Evolutionary conservation across 2,888 invertebrate species (phyloP).

Genomic region (Cyclophora albipunctata): DNA sequence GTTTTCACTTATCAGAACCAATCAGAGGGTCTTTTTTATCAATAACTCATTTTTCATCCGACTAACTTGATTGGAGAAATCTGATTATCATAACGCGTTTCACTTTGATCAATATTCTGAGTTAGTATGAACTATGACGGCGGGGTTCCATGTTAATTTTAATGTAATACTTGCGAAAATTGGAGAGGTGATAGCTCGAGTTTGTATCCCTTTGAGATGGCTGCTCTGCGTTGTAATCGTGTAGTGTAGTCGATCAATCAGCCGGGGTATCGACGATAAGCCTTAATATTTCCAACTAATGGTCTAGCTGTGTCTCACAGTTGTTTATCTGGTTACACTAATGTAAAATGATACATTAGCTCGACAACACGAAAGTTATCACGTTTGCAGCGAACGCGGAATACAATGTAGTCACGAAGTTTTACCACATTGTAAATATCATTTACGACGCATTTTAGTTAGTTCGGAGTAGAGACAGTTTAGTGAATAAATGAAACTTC

Average conservation of each 20-base stretch:
- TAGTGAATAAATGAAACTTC: constrained; percentile 27
- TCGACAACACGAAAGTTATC: constrained; percentile 23
- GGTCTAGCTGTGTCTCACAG: not conserved
- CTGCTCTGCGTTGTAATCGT: not conserved
- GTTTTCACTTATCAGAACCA: constrained; percentile 7
- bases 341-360: constrained; percentile 26
- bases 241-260: no score
- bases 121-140: not conserved
- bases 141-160: constrained; percentile 1
- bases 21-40: constrained; percentile 7
- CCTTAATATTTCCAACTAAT: no score
- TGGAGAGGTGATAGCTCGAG: not conserved
- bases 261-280: no score
- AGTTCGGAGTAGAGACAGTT: constrained; percentile 24
- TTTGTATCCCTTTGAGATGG: constrained; percentile 6
- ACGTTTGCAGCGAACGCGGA: constrained; percentile 18
- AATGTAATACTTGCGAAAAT: not conserved
- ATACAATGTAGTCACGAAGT: constrained; percentile 29
- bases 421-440: constrained; percentile 25
- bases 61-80: constrained; percentile 11
- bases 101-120: not conserved
- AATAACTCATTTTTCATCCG: constrained; percentile 8
- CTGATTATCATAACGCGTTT: constrained; percentile 4
- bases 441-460: constrained; percentile 29
- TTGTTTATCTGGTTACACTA: constrained; percentile 3